Evolutionary conservation across 1,140 invertebrate species (phyloP).

Genomic region (Leptinotarsa undecemlineata): DNA sequence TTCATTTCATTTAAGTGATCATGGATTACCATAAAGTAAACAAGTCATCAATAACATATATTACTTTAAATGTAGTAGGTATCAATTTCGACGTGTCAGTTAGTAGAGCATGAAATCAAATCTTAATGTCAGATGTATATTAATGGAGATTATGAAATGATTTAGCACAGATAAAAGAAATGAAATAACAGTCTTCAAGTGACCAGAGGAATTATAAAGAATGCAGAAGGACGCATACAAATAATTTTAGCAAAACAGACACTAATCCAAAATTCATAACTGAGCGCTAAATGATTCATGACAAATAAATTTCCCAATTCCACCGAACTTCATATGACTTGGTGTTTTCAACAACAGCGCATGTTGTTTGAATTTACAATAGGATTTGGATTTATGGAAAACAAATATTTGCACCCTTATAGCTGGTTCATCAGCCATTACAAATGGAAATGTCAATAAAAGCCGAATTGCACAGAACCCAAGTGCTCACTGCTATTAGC

Average conservation of each 20-base stretch:
- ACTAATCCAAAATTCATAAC: background rate
- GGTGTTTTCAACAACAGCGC: background rate
- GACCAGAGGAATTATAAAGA: too few relatives aligned
- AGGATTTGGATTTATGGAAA: conserved; percentile 21
- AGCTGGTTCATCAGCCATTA: conserved; percentile 9
- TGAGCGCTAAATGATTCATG: conserved; percentile 8
- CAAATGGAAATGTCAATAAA: conserved; percentile 18
- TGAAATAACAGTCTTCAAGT: too few relatives aligned
- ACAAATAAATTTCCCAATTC: conserved; percentile 16
- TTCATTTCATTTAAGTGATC: too few relatives aligned
- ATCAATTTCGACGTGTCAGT: too few relatives aligned
- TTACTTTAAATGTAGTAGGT: too few relatives aligned
- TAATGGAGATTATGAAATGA: too few relatives aligned
- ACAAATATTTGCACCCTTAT: conserved; percentile 23
- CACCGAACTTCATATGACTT: background rate
- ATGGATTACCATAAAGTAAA: too few relatives aligned
- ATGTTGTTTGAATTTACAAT: conserved; percentile 22
- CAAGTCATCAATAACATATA: too few relatives aligned
- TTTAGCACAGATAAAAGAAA: too few relatives aligned
- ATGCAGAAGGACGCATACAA: too few relatives aligned
- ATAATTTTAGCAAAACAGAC: background rate
- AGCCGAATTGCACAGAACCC: conserved; percentile 7
- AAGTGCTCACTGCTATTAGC: conserved; percentile 17
- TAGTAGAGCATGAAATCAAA: too few relatives aligned
- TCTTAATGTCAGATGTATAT: too few relatives aligned